Evolutionary conservation across 2,888 invertebrate species (phyloP).

Genomic region (Ametastegia equiseti): DNA sequence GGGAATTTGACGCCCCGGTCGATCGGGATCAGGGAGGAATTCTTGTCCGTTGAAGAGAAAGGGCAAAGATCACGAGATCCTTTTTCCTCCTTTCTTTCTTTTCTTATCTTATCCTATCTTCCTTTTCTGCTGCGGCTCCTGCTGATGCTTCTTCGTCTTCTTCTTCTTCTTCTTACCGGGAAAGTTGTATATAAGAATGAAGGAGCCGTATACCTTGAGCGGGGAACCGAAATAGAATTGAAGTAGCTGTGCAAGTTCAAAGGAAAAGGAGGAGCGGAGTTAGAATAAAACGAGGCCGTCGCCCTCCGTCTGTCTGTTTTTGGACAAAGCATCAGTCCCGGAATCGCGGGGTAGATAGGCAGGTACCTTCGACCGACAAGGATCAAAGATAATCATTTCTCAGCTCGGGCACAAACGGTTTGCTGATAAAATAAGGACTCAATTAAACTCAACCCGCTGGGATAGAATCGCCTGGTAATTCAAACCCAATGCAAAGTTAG

Average conservation of each 20-base stretch:
- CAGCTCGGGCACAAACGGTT: not conserved
- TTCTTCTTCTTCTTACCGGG: not conserved
- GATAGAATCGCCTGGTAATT: not conserved
- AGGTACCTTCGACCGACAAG: not conserved
- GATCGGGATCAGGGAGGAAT: not conserved
- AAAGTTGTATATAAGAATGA: slow-evolving; percentile 4
- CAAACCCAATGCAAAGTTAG: not conserved
- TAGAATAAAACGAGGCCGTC: not conserved
- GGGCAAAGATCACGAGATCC: not conserved
- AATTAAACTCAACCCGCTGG: not conserved
- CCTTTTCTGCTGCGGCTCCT: not conserved
- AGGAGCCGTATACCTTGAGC: not conserved
- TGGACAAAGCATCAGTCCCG: not conserved
- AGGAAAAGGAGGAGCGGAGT: not conserved
- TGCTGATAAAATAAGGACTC: not conserved
- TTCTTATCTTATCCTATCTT: not conserved
- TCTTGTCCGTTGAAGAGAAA: not conserved
- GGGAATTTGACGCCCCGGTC: slow-evolving; percentile 2
- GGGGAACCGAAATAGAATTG: not conserved
- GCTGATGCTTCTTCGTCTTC: not conserved
- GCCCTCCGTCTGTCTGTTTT: too few relatives aligned
- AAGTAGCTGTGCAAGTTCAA: not conserved
- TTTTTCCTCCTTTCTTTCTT: not conserved
- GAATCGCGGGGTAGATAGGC: too few relatives aligned
- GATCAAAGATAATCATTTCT: slow-evolving; percentile 27